Evolutionary conservation across 2,888 invertebrate species (phyloP).

Genomic region (Parochlus steinenii): DNA sequence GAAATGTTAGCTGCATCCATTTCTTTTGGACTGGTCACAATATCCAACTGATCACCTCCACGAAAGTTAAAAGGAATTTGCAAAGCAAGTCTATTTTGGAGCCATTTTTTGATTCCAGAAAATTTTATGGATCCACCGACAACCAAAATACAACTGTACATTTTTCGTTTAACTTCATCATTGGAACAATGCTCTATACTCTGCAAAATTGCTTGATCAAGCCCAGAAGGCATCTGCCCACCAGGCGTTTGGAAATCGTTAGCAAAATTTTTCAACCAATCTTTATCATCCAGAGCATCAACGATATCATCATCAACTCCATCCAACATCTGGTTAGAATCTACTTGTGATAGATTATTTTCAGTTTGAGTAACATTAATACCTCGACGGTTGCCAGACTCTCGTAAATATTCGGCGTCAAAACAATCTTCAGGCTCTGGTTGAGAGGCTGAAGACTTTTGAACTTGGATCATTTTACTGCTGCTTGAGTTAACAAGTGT

Average conservation of each 20-base stretch:
- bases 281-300: slow-evolving; percentile 41
- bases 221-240: slow-evolving; percentile 64
- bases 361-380: slow-evolving; percentile 13
- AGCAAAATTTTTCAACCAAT: slow-evolving; percentile 30
- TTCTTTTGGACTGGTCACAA: slow-evolving; percentile 79
- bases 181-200: slow-evolving; percentile 80
- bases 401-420: slow-evolving; percentile 79
- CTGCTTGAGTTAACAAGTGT: slow-evolving; percentile 60
- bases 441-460: slow-evolving; percentile 45
- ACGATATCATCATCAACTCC: slow-evolving; percentile 55
- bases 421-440: slow-evolving; percentile 84
- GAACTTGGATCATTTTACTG: slow-evolving; percentile 51
- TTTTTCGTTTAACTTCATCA: slow-evolving; percentile 81
- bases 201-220: slow-evolving; percentile 82
- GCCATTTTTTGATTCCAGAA: slow-evolving; percentile 67
- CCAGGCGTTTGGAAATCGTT: slow-evolving; percentile 54
- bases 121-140: slow-evolving; percentile 88
- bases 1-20: slow-evolving; percentile 70
- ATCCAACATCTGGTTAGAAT: slow-evolving; percentile 25
- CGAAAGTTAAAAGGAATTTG: slow-evolving; percentile 69
- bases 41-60: slow-evolving; percentile 60
- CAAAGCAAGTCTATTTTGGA: slow-evolving; percentile 69
- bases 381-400: slow-evolving; percentile 48
- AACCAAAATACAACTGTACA: slow-evolving; percentile 83
- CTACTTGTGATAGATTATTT: slow-evolving; percentile 17